These are phyloP conservation scores for Petromus typicus DNA, from an alignment of 2,113 vertebrate species.

Conservation along the genomic window DNA sequence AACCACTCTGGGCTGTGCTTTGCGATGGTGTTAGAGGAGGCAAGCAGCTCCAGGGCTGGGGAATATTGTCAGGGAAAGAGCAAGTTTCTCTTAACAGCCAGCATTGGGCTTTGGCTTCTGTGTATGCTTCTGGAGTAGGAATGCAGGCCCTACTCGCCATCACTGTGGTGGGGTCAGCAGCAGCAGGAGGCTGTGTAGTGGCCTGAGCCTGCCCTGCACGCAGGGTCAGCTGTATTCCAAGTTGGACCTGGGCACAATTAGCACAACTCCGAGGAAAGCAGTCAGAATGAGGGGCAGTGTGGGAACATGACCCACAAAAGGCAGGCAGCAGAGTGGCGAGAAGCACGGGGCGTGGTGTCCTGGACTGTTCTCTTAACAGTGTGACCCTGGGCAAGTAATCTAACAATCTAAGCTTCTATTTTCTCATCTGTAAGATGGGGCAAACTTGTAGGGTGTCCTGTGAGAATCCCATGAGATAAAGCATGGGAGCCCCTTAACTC, in stretches of 20 bases:
- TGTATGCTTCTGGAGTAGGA: not conserved
- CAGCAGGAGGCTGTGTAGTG: not conserved
- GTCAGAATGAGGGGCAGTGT: not conserved
- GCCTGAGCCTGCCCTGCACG: not conserved
- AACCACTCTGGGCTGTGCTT: slow-evolving; percentile 18
- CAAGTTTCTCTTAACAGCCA: not conserved
- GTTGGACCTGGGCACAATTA: not conserved
- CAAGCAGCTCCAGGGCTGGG: not conserved
- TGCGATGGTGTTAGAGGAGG: slow-evolving; percentile 14
- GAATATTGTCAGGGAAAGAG: not conserved
- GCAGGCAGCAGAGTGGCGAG: not conserved
- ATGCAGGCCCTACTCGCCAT: not conserved
- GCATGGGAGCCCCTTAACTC: not conserved
- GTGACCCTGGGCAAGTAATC: not conserved
- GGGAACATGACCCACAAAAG: not conserved
- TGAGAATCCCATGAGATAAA: not conserved
- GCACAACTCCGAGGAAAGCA: not conserved
- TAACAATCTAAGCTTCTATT: not conserved
- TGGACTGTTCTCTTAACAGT: not conserved
- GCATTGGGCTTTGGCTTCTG: not conserved
- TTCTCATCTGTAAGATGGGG: not conserved
- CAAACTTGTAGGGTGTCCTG: not conserved
- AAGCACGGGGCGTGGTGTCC: not conserved
- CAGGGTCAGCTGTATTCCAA: not conserved
- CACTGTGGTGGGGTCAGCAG: not conserved